Base-by-base conservation (phyloP, 1,140 invertebrate genomes). In the Phenacoccus solenopsis region DNA sequence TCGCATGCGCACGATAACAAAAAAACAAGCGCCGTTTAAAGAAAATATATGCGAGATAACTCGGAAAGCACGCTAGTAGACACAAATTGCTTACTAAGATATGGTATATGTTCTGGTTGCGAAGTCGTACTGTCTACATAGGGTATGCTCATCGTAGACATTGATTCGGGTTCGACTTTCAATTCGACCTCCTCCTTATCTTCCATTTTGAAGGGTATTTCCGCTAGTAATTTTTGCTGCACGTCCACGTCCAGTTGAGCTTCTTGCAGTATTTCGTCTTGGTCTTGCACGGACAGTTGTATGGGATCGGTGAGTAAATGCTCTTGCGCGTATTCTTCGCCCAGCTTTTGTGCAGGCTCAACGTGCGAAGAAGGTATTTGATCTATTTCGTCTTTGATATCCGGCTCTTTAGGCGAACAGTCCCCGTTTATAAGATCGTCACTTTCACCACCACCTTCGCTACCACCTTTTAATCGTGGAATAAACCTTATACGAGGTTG, bases 71-170 rank as follows among this genome's bases (percentile, higher is more conserved):
- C n/a, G n/a, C n/a, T n/a, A n/a, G n/a, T n/a, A n/a, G n/a, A n/a
- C n/a, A n/a, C 5, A 59, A 59, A 59, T 7, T 64, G 59, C 59
- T 64, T 64, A 64, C 59, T 64, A 27, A 64, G 59, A 64, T 64
- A 64, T 64, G 59, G 59, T 64, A 64, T 64, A 27, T 64, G 10
- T 64, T 64, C 59, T 4, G 59, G 59, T 64, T 64, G 59, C 13
- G 59, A 27, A 27, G 59, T 64, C 9, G 59, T 64, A 27, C 59
- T 64, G 25, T 64, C 59, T 2, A 16, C 59, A 16, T 25, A 64
- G 4, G 59, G 59, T 5, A 64, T 64, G 20, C 25, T 4, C 5
- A 27, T 27, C 12, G 10, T 64, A 27, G 59, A 25, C 22, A 64
- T 27, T 7, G 56, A 22, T 27, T 64, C 59, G 22, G 59, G 20